Evolutionary conservation across 2,888 invertebrate genomes (phyloP), one percentile per base, ranked within the genome.

Genomic region (Crematogaster levior): DNA sequence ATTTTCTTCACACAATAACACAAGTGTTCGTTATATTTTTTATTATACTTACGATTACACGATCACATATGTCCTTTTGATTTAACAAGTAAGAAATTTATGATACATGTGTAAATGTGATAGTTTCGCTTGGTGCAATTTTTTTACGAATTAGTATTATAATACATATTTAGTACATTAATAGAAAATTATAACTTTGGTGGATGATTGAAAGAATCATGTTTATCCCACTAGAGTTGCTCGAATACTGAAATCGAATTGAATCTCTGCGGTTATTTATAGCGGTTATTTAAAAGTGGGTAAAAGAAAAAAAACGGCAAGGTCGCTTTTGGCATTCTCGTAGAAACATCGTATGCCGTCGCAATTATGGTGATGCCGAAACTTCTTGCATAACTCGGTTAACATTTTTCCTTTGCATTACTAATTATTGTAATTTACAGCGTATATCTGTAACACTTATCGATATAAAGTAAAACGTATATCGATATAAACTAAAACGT

Each of bases 241-340:
- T 34, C 4, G n/a, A 12, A 12, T 12, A 79, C 77, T 79, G 56
- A 70, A 30, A 70, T 70, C 34, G 30, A 56, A 43, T 27, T 66
- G 3, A 27, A 72, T 10, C 30, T 18, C 10, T 21, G 3, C n/a
- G 12, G 1, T 40, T 15, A 53, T 68, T 43, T 27, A 6, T 34
- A 34, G 18, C 18, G 10, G n/a, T n/a, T n/a, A n/a, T n/a, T 66
- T 21, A n/a, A 56, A 79, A 70, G 56, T 34, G 34, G 1, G 24
- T 24, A 9, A 68, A 24, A 56, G 34, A 68, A 68, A 70, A 70
- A 37, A 43, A 74, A 0, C 3, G 9, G 7, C 66, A 79, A 58
- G 77, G 70, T 1, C 43, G 18, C 56, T 68, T 66, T 15, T 66
- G 15, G 4, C 18, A 40, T 21, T n/a, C 40, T 24, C 27, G 5